Percentiles rank a stretch among this genome's conserved stretches.
Conservation (phyloP, 2,113 vertebrate genomes). For the Eulemur rufifrons region DNA sequence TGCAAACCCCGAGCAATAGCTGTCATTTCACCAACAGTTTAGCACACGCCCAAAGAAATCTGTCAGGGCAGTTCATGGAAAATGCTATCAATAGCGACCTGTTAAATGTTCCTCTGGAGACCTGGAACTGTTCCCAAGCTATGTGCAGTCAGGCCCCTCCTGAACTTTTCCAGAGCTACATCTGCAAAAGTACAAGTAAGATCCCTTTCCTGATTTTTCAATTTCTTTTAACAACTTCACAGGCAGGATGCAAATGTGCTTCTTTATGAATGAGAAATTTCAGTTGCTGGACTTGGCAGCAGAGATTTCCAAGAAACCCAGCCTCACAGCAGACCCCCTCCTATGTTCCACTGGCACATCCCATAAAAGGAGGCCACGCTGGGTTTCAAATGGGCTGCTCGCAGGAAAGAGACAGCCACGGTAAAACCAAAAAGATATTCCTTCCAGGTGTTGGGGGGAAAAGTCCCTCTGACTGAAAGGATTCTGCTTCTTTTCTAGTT, state of each 20-base stretch:
- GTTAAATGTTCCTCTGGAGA: slow-evolving; percentile 15
- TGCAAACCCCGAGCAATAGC: neutral
- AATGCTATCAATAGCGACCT: slow-evolving; percentile 55
- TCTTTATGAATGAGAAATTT: slow-evolving; percentile 63
- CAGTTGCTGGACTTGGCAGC: slow-evolving; percentile 34
- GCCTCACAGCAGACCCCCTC: neutral
- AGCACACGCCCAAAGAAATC: slow-evolving; percentile 27
- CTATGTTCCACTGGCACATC: neutral
- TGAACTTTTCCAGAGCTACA: slow-evolving; percentile 56
- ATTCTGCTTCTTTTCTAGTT: neutral
- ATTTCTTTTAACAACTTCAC: slow-evolving; percentile 49
- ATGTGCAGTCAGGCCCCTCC: neutral
- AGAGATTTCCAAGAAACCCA: slow-evolving; percentile 40
- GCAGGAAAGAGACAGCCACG: neutral
- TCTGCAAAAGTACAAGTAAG: slow-evolving; percentile 53
- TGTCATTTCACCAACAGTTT: neutral
- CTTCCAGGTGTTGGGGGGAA: slow-evolving; percentile 1
- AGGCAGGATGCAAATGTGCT: slow-evolving; percentile 32
- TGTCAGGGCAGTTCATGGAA: neutral
- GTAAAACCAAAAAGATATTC: neutral
- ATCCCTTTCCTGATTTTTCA: slow-evolving; percentile 40
- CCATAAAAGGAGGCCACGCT: neutral
- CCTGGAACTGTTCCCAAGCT: slow-evolving; percentile 50
- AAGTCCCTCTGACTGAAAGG: neutral
- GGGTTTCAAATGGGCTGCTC: neutral